Percentiles rank a stretch among this genome's conserved stretches.
Conservation (phyloP, 1,140 invertebrate species). For the Agrypnia vestita region DNA sequence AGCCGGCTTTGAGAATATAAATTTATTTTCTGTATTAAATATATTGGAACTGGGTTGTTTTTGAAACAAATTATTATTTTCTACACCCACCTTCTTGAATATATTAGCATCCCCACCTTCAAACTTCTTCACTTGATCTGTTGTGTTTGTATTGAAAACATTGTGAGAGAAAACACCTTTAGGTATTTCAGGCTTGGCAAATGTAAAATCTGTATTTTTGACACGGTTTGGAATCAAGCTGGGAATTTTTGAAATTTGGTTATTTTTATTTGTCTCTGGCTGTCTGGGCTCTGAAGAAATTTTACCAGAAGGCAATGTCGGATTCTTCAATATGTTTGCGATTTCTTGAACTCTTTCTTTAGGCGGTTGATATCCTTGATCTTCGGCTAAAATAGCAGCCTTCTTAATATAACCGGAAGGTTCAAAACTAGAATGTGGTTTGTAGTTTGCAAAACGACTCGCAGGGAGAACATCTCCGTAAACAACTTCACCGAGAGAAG, state of each 20-base stretch:
- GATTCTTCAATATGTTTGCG: constrained; percentile 62
- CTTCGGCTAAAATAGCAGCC: constrained; percentile 72
- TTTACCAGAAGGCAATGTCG: constrained; percentile 62
- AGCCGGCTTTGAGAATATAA: constrained; percentile 56
- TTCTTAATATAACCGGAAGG: constrained; percentile 74
- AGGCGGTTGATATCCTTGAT: constrained; percentile 70
- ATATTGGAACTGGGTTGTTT: constrained; percentile 20
- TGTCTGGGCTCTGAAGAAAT: constrained; percentile 55
- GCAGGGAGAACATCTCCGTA: constrained; percentile 75
- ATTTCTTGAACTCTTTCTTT: constrained; percentile 69
- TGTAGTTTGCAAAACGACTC: constrained; percentile 71
- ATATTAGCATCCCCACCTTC: constrained; percentile 3
- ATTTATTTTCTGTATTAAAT: constrained; percentile 44
- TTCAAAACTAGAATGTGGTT: constrained; percentile 80
- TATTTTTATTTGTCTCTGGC: constrained; percentile 25
- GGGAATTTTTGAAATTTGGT: constrained; percentile 52
- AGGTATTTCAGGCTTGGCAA: constrained; percentile 54
- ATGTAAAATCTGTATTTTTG: constrained; percentile 51
- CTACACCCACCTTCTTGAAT: constrained; percentile 36
- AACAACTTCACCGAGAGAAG: constrained; percentile 78
- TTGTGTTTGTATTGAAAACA: constrained; percentile 11
- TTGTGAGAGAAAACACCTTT: constrained; percentile 41
- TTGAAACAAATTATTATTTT: constrained; percentile 11
- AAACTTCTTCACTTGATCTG: constrained; percentile 30
- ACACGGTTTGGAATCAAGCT: constrained; percentile 60